Base-by-base conservation (phyloP, 1,140 invertebrate species). In the Bombus confusus region DNA sequence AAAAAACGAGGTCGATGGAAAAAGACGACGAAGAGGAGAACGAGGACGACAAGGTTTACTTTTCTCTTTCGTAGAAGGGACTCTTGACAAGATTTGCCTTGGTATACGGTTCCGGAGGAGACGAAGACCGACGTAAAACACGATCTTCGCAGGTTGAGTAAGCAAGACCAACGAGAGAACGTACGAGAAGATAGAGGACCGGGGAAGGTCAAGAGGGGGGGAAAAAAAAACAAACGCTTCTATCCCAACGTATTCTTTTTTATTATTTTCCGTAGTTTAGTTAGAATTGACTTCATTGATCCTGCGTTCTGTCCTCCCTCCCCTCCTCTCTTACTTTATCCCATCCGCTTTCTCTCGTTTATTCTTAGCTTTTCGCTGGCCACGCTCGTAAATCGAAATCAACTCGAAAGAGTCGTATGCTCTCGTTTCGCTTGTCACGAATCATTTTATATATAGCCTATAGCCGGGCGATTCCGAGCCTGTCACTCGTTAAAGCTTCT, bases 1-100 rank as follows among this genome's bases (percentile, higher is more conserved):
- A 80, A 79, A 39, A 69, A 84, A 84, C 66, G 82, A 59, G 76
- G 77, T 80, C 77, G 68, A 85, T 59, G 41, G 52, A 69, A 52
- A 80, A 72, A 68, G 66, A 37, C n/a, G 34, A 37, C 18, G 34
- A 72, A 52, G 41, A 72, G 13, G 52, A 22, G 68, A 66, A 74
- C 43, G 69, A 59, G 80, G 64, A 75, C 39, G 80, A 64, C 41
- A 85, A 52, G 31, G 43, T 80, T 85, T 72, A 85, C 71, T 87
- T 80, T 88, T 66, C 59, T 69, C 83, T 75, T 80, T 80, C 75
- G 78, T 66, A 85, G 71, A 43, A 69, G 83, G 86, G 52, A 52
- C 77, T 37, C 81, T 87, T 64, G 76, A 88, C 80, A 82, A 86
- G 77, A 88, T 88, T 88, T 88, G 59, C 73, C 75, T 88, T n/a